Evolutionary conservation across 2,888 invertebrate genomes (phyloP), one percentile per base, ranked within the genome.

Genomic region (Phyto melanocephala): DNA sequence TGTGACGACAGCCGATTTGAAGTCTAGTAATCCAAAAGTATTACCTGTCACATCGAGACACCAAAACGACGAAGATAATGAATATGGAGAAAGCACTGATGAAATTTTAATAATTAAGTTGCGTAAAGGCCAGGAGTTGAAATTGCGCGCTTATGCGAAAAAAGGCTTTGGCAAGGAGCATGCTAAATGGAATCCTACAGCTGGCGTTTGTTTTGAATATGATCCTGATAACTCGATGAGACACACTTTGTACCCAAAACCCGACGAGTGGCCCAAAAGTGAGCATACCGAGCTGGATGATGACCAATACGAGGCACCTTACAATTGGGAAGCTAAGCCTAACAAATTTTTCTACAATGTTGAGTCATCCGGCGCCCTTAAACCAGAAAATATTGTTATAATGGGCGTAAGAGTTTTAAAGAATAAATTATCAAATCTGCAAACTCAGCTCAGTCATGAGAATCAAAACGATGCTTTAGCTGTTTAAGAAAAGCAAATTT

Each of bases 121-220:
- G 79, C 93, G 95, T 62, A 95, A 95, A 90, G 95, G 99, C 0
- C 99, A 99, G 90, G 98, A 98, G 90, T 91, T 99, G 47, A 98
- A 98, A 90, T 92, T 99, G 77, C 93, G 96, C 86, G 99, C 99
- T 0, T 99, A 97, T 92, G 99, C 99, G 0, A 98, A 99, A 88
- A 99, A 99, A 92, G 94, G 94, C 37, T 92, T 91, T 74, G 91
- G 99, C 0, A 99, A 99, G 89, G 99, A 99, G 90, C 99, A 99
- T 92, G 99, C 99, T 0, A 99, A 99, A 91, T 99, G 99, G 99
- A 99, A 99, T 92, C 99, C 99, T 2, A 99, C 99, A 0, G 97
- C 97, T 63, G 99, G 99, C 52, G 99, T 99, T 1, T 96, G 96
- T 67, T 99, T 99, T 92, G 99, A 99, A 91, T 99, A 99, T 92